These are phyloP conservation scores for Halictus quadricinctus DNA, from an alignment of 2,888 invertebrate genomes.

Conservation along the genomic window DNA sequence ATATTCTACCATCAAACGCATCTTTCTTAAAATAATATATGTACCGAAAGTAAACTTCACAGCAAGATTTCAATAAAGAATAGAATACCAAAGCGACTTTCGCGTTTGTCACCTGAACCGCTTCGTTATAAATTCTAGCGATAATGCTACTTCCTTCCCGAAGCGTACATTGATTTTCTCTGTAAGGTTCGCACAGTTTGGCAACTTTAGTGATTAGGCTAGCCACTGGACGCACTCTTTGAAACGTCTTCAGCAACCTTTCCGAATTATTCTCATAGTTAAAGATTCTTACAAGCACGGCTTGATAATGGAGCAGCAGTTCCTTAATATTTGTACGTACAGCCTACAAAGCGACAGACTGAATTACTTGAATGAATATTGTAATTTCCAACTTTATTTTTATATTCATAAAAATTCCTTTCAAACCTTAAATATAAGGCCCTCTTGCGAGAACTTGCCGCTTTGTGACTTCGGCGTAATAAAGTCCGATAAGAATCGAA, in stretches of 20 bases:
- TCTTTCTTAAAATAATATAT: slow-evolving; percentile 54
- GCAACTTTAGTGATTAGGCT: slow-evolving; percentile 75
- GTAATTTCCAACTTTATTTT: not conserved
- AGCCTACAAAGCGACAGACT: slow-evolving; percentile 65
- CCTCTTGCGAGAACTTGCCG: slow-evolving; percentile 73
- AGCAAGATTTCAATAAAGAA: slow-evolving; percentile 84
- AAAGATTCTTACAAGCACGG: slow-evolving; percentile 73
- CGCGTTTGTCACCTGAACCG: slow-evolving; percentile 85
- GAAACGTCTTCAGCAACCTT: slow-evolving; percentile 70
- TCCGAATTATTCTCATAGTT: slow-evolving; percentile 53
- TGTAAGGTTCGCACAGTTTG: slow-evolving; percentile 74
- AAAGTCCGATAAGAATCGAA: slow-evolving; percentile 72
- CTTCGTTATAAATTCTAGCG: slow-evolving; percentile 87
- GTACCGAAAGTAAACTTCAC: slow-evolving; percentile 86
- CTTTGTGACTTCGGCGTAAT: slow-evolving; percentile 68
- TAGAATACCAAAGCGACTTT: slow-evolving; percentile 85
- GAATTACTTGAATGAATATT: not conserved
- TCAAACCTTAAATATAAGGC: slow-evolving; percentile 77
- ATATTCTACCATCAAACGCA: no score
- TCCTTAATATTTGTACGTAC: slow-evolving; percentile 79
- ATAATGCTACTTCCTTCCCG: slow-evolving; percentile 85
- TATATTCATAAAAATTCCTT: not conserved
- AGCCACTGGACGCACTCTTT: slow-evolving; percentile 73
- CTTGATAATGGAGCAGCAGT: slow-evolving; percentile 77
- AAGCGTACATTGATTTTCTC: slow-evolving; percentile 61